These are phyloP conservation scores for Epistrophella euchroma DNA, from an alignment of 2,888 invertebrate genomes.

Conservation along the genomic window DNA sequence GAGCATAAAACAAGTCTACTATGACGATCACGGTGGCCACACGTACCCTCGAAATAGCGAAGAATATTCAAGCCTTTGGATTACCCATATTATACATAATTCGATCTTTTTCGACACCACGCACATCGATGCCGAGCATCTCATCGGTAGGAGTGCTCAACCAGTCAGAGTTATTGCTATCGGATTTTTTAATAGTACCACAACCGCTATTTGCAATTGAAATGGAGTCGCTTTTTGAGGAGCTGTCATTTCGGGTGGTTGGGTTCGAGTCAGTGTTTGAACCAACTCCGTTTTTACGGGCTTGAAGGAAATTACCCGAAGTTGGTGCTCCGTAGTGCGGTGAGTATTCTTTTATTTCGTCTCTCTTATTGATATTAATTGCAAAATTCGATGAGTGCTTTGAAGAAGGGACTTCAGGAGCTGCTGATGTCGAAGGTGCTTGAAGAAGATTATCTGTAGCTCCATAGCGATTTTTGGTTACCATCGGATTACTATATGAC, in stretches of 20 bases:
- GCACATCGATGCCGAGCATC: constrained; percentile 78
- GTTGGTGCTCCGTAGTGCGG: constrained; percentile 78
- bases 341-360: constrained; percentile 77
- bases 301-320: constrained; percentile 77
- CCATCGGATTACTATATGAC: constrained; percentile 76
- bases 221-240: constrained; percentile 77
- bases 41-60: constrained; percentile 63
- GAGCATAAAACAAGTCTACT: constrained; percentile 31
- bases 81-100: constrained; percentile 75
- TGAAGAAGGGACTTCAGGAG: constrained; percentile 54
- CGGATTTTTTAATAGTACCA: constrained; percentile 78
- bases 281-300: constrained; percentile 60
- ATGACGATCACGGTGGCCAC: constrained; percentile 46
- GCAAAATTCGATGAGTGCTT: constrained; percentile 75
- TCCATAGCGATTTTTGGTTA: constrained; percentile 80
- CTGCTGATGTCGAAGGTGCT: constrained; percentile 64
- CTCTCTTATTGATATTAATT: constrained; percentile 77
- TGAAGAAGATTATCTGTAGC: constrained; percentile 80
- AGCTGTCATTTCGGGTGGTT: constrained; percentile 72
- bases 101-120: constrained; percentile 78
- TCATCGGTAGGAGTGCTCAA: constrained; percentile 79
- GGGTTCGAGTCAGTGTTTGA: constrained; percentile 67
- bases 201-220: constrained; percentile 71
- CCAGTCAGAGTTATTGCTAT: constrained; percentile 78
- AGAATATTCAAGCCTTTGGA: constrained; percentile 75